These are phyloP conservation scores for Karalla daura DNA, from an alignment of 2,797 vertebrate genomes.

Conservation along the genomic window DNA sequence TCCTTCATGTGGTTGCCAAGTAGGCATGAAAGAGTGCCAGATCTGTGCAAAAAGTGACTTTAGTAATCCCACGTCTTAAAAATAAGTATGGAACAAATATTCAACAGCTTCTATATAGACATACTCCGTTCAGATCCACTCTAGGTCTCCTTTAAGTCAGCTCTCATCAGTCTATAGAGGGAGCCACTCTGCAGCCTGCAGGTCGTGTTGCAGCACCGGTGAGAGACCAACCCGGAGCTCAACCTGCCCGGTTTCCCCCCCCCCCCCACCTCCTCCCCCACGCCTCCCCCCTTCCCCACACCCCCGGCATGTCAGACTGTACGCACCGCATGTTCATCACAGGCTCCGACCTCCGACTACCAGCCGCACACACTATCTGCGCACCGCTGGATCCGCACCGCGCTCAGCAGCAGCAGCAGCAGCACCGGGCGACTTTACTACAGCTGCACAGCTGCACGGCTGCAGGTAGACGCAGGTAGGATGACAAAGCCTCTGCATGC, in stretches of 20 bases:
- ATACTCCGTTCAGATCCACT: too few species aligned
- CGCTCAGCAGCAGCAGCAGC: conserved; percentile 23
- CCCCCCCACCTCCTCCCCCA: too few species aligned
- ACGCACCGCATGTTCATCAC: conserved; percentile 76
- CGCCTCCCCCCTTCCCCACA: too few species aligned
- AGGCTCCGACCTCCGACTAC: conserved; percentile 56
- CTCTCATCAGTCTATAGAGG: conserved; percentile 76
- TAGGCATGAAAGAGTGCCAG: too few species aligned
- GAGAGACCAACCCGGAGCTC: conserved; percentile 61
- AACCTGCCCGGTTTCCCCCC: conserved; percentile 79
- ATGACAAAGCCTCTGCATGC: conserved; percentile 17
- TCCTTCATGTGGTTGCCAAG: too few species aligned
- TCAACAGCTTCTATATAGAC: too few species aligned
- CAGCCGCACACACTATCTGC: conserved; percentile 36
- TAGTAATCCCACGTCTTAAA: too few species aligned
- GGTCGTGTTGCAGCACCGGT: conserved; percentile 48
- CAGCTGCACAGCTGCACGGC: conserved; percentile 43
- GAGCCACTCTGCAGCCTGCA: conserved; percentile 73
- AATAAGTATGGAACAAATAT: too few species aligned
- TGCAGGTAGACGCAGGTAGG: conserved; percentile 75
- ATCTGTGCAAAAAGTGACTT: too few species aligned
- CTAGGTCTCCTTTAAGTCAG: too few species aligned
- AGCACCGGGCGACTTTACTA: conserved; percentile 12
- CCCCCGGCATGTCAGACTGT: conserved; percentile 74
- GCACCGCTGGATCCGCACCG: conserved; percentile 1